Percentiles rank a stretch among this genome's conserved stretches.
phyloP scores from a whole-genome alignment of 2,797 vertebrate genomes.

The Peromyscus aztecus region DNA sequence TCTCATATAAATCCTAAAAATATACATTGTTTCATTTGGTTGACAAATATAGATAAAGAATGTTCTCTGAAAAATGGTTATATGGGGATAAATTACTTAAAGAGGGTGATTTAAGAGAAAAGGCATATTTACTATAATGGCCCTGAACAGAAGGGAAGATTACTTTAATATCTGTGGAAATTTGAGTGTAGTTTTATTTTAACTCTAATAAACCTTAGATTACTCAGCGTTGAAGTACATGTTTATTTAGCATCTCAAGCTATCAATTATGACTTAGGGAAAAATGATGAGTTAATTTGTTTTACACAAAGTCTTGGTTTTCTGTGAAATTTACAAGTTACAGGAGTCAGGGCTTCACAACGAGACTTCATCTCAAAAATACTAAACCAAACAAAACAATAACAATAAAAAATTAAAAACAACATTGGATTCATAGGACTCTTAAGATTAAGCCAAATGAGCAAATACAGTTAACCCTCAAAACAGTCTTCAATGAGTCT shows the following conservation, averaged over 20 bases:
- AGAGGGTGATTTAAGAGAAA: not conserved
- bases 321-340: not conserved
- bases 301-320: not conserved
- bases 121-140: not conserved
- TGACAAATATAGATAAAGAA: conserved; percentile 1
- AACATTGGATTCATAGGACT: not conserved
- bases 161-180: not conserved
- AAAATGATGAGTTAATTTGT: not conserved
- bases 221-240: not conserved
- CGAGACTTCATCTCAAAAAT: not conserved
- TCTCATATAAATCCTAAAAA: not conserved
- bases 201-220: not conserved
- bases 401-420: too few relatives aligned
- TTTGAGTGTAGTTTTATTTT: not conserved
- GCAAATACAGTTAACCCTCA: not conserved
- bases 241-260: not conserved
- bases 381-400: not conserved
- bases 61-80: not conserved
- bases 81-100: not conserved
- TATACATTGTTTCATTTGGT: not conserved
- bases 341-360: not conserved
- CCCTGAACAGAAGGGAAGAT: not conserved
- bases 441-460: not conserved
- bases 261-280: not conserved
- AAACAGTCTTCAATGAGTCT: not conserved